phyloP scores from a whole-genome alignment of 1,140 invertebrate genomes.

The Augochlora pura region DNA sequence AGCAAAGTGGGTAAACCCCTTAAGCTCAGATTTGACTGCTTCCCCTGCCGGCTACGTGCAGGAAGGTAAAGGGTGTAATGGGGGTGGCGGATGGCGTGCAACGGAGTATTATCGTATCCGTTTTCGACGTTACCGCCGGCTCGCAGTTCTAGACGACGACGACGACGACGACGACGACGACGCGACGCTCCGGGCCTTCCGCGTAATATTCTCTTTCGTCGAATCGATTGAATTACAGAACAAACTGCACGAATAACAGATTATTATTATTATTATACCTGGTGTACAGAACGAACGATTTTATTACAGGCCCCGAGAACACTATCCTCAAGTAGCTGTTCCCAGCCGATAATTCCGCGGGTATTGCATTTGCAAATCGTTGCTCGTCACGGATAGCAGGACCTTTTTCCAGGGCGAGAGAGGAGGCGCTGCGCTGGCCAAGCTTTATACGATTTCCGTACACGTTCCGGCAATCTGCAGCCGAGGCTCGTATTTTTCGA shows the following conservation, averaged over 20 bases:
- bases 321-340: neutral
- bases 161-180: too few relatives aligned
- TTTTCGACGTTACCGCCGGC: constrained; percentile 56
- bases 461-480: neutral
- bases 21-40: too few relatives aligned
- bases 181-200: neutral
- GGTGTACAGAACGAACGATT: neutral
- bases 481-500: neutral
- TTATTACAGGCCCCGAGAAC: neutral
- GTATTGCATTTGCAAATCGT: constrained; percentile 6
- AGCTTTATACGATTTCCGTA: too few relatives aligned
- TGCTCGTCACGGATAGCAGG: neutral
- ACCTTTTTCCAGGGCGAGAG: neutral
- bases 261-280: neutral
- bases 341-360: neutral
- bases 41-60: constrained; percentile 10
- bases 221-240: constrained; percentile 23
- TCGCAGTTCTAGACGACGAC: constrained; percentile 12
- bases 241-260: neutral
- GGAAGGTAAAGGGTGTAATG: neutral
- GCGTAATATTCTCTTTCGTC: constrained; percentile 28
- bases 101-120: constrained; percentile 65
- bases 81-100: constrained; percentile 60
- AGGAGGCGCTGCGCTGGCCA: neutral
- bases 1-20: too few relatives aligned